Percentiles rank a stretch among this genome's conserved stretches.
Evolutionary conservation across 2,888 invertebrate species (phyloP).

Genomic region (Sphaerophoria rueppellii): DNA sequence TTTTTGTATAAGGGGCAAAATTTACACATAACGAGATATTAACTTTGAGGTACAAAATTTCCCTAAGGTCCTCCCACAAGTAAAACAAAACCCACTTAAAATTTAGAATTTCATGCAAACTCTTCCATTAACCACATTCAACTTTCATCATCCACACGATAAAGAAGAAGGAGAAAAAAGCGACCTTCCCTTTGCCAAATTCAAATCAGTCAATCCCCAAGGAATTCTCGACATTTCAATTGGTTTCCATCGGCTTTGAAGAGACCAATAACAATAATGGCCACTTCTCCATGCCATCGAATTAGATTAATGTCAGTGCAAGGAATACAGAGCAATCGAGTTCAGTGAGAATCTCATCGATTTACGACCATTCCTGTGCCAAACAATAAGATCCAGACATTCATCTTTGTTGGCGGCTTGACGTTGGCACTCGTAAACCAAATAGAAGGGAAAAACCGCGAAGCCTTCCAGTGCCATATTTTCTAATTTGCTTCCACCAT

Average conservation of each 20-base stretch:
- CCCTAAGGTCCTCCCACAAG: constrained; percentile 1
- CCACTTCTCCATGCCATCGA: neutral
- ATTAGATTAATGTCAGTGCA: constrained; percentile 20
- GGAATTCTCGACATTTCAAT: constrained; percentile 17
- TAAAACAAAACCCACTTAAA: constrained; percentile 1
- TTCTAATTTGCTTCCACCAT: neutral
- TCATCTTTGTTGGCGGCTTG: constrained; percentile 16
- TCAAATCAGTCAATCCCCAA: constrained; percentile 12
- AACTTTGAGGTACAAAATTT: constrained; percentile 15
- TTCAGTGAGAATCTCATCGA: constrained; percentile 38
- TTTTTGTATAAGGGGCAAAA: too few relatives aligned
- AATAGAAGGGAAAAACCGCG: neutral
- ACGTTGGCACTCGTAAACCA: neutral
- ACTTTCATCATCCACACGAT: neutral
- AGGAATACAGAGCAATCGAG: constrained; percentile 37
- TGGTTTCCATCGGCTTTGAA: constrained; percentile 1
- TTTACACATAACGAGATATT: neutral
- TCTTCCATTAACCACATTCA: neutral
- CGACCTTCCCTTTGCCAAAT: neutral
- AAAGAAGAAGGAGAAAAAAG: neutral
- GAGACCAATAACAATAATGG: neutral
- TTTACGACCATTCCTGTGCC: constrained; percentile 26
- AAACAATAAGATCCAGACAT: constrained; percentile 47
- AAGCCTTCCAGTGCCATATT: neutral
- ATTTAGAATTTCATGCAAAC: constrained; percentile 4